Percentiles rank a stretch among this genome's conserved stretches.
These are phyloP conservation scores for Rhinophrynus dorsalis DNA, from an alignment of 2,797 vertebrate genomes.

Conservation along the genomic window DNA sequence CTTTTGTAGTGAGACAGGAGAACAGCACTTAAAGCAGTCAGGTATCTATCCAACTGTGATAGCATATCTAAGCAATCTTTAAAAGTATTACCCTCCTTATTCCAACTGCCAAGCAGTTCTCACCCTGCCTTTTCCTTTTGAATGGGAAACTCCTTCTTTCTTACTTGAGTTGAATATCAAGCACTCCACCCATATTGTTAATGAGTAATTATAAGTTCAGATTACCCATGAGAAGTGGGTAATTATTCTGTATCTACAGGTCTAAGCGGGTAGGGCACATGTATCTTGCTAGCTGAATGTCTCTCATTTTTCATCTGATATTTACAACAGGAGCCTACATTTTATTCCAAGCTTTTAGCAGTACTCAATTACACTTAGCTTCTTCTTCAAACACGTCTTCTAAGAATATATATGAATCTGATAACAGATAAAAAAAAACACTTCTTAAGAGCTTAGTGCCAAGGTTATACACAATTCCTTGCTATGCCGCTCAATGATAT, in stretches of 20 bases:
- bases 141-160: conserved; percentile 7
- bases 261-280: conserved; percentile 38
- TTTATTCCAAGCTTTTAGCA: conserved; percentile 16
- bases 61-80: conserved; percentile 37
- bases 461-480: not conserved
- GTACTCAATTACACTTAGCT: conserved; percentile 22
- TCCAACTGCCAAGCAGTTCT: conserved; percentile 20
- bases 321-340: conserved; percentile 5
- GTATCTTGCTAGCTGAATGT: conserved; percentile 20
- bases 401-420: conserved; percentile 31
- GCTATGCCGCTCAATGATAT: not conserved
- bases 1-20: conserved; percentile 33
- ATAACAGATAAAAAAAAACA: conserved; percentile 52
- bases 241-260: conserved; percentile 43
- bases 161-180: conserved; percentile 35
- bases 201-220: conserved; percentile 46
- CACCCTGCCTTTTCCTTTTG: conserved; percentile 33
- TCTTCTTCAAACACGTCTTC: conserved; percentile 1
- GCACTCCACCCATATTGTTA: conserved; percentile 39
- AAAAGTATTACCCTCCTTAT: conserved; percentile 41
- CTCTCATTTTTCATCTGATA: conserved; percentile 36
- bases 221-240: conserved; percentile 37
- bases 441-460: conserved; percentile 66
- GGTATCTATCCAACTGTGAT: conserved; percentile 22
- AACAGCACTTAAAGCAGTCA: conserved; percentile 26